Evolutionary conservation across 2,113 vertebrate species (phyloP).

Genomic region (Kryptolebias marmoratus): DNA sequence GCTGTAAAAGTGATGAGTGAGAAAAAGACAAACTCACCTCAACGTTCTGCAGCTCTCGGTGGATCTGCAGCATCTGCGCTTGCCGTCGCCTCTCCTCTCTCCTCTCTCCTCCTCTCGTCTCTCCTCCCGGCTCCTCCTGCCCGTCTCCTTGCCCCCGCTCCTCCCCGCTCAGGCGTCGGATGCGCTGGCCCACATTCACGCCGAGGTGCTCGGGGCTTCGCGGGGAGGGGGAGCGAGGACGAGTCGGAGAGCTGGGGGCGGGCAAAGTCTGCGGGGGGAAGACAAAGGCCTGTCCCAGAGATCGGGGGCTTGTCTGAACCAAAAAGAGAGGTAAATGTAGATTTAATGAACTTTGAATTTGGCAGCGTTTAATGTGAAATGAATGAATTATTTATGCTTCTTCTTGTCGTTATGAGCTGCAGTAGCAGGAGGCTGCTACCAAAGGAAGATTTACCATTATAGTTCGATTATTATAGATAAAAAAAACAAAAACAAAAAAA

Average conservation of each 20-base stretch:
- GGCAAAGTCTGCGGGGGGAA: slow-evolving; percentile 71
- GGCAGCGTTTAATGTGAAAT: neutral
- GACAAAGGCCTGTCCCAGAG: slow-evolving; percentile 73
- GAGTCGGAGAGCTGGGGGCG: slow-evolving; percentile 49
- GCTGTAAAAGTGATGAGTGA: too few species aligned
- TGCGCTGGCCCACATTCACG: slow-evolving; percentile 77
- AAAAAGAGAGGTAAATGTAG: too few species aligned
- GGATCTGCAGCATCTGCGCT: slow-evolving; percentile 83
- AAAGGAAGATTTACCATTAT: neutral
- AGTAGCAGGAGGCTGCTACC: too few species aligned
- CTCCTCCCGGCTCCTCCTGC: slow-evolving; percentile 44
- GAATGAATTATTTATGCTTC: neutral
- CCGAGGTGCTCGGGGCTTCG: slow-evolving; percentile 70
- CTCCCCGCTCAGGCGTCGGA: slow-evolving; percentile 77
- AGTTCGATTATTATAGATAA: neutral
- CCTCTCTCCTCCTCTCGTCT: slow-evolving; percentile 52
- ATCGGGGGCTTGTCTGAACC: slow-evolving; percentile 62
- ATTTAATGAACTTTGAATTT: neutral
- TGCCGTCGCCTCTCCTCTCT: slow-evolving; percentile 75
- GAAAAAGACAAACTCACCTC: slow-evolving; percentile 81
- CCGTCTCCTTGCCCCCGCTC: slow-evolving; percentile 50
- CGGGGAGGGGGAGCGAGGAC: slow-evolving; percentile 59
- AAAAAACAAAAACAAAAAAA: neutral
- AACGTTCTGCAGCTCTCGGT: slow-evolving; percentile 89
- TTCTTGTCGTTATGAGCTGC: neutral